These are phyloP conservation scores for Casuarius casuarius DNA, from an alignment of 2,113 vertebrate species.

Conservation along the genomic window DNA sequence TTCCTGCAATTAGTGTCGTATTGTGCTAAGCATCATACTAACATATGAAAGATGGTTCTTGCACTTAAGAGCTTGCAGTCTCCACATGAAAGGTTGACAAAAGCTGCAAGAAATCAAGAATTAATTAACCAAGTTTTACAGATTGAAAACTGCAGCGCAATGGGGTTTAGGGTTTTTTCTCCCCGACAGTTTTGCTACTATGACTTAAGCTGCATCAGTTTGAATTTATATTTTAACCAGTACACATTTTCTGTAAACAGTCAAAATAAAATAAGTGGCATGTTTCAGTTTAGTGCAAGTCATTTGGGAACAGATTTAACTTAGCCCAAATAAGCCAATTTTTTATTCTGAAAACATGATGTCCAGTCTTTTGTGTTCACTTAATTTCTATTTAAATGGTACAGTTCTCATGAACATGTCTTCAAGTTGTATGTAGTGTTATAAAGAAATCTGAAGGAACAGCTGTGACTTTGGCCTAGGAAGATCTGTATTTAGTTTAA, in stretches of 20 bases:
- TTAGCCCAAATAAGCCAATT: background rate
- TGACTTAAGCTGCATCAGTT: no score
- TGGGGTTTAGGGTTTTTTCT: background rate
- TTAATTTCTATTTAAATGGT: background rate
- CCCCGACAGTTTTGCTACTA: accelerated
- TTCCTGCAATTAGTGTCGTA: background rate
- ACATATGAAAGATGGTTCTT: background rate
- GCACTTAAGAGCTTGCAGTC: background rate
- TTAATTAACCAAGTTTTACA: background rate
- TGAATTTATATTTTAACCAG: no score
- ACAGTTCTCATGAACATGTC: background rate
- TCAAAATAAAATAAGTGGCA: background rate
- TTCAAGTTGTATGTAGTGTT: background rate
- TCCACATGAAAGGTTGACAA: background rate
- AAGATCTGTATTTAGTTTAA: background rate
- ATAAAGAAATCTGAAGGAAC: background rate
- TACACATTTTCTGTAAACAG: background rate
- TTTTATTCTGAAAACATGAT: background rate
- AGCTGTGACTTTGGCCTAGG: background rate
- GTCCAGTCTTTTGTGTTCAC: background rate
- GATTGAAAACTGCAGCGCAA: background rate
- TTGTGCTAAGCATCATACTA: background rate
- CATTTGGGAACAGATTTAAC: background rate
- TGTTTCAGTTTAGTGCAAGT: background rate
- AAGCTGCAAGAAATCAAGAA: background rate